Conservation (phyloP, 2,113 vertebrate species). For the Acanthochromis polyacanthus region DNA sequence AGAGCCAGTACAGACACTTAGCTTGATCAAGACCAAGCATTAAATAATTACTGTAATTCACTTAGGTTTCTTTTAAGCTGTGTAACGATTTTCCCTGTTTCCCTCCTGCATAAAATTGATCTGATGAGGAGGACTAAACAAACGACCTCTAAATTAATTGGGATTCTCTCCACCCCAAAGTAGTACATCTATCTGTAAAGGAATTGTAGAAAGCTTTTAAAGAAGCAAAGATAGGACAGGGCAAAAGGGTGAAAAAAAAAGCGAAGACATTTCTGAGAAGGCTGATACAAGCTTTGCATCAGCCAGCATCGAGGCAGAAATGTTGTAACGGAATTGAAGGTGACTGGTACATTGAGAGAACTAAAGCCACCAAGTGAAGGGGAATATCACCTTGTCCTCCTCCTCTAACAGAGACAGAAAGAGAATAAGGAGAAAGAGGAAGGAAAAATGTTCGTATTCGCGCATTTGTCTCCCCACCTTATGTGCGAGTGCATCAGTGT, state of each 20-base stretch:
- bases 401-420: conserved; percentile 43
- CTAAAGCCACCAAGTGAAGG: conserved; percentile 50
- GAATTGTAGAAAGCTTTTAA: conserved; percentile 67
- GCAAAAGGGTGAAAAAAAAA: conserved; percentile 17
- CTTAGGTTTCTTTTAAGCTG: conserved; percentile 80
- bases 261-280: conserved; percentile 8
- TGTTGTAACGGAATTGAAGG: conserved; percentile 50
- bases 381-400: conserved; percentile 65
- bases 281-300: conserved; percentile 38
- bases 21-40: conserved; percentile 81
- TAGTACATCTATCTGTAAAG: conserved; percentile 58
- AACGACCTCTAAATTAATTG: conserved; percentile 80
- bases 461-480: conserved; percentile 19
- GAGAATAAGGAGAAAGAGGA: conserved; percentile 20
- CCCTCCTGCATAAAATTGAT: conserved; percentile 77
- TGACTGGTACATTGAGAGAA: conserved; percentile 49
- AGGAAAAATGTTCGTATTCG: conserved; percentile 15
- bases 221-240: conserved; percentile 44
- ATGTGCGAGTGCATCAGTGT: conserved; percentile 38
- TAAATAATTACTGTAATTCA: conserved; percentile 85
- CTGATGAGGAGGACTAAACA: conserved; percentile 76
- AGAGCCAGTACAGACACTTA: conserved; percentile 76
- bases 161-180: conserved; percentile 66
- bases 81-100: conserved; percentile 76
- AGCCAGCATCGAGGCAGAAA: conserved; percentile 15